Evolutionary conservation across 1,140 invertebrate species (phyloP), one percentile per base, ranked within the genome.

Genomic region (Musca vetustissima): DNA sequence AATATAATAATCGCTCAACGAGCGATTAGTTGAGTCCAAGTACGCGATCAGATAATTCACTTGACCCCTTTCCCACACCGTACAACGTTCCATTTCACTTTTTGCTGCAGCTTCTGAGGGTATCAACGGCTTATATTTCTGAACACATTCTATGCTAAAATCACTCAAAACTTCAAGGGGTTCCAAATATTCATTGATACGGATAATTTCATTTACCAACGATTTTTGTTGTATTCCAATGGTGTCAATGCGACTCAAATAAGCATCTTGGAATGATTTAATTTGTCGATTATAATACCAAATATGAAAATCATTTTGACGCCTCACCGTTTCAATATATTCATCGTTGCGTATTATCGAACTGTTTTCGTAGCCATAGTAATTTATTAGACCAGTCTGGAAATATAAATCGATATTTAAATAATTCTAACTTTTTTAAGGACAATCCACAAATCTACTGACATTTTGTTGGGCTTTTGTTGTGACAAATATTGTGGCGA

Each of bases 81-180:
- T 22, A 50, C 69, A 70, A 55, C 21, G 52, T 14, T 36, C 36
- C 24, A 67, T 28, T 19, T 21, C 24, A 0, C 28, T 32, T 53
- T 68, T 53, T 8, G 61, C 28, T 1, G 25, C 32, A n/a, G 52
- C 25, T 11, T 8, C 48, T 9, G 64, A 64, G 0, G 61, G 57
- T 15, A 70, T 4, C 19, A 48, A n/a, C 1, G 2, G 4, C 13
- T 9, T 28, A 49, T 64, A 68, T 49, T 70, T 64, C 14, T 36
- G 47, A 0, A 70, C 66, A 52, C 69, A 70, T 15, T 67, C n/a
- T 15, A 52, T 64, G 25, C 28, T 52, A 1, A 61, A 49, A 19
- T 67, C 57, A 43, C 59, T 65, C 17, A 70, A 49, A 22, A 67
- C 14, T 48, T 52, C 28, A 15, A 68, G 22, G 4, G 69, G 66